Evolutionary conservation across 2,797 vertebrate species (phyloP).

Genomic region (Tokudaia muenninki): DNA sequence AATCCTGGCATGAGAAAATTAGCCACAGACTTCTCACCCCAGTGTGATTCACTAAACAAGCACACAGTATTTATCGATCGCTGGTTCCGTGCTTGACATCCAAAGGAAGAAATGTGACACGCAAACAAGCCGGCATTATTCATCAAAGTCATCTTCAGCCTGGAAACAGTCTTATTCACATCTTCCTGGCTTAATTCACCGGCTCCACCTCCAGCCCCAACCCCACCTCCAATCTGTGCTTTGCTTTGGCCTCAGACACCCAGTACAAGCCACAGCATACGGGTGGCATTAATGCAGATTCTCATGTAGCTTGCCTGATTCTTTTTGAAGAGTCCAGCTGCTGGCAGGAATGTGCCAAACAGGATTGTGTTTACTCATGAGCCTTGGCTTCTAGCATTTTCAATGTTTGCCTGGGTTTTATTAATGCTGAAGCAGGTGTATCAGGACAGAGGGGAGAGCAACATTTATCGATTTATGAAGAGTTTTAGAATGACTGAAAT

Average conservation of each 20-base stretch:
- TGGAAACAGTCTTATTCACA: conserved; percentile 30
- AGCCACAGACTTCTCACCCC: conserved; percentile 21
- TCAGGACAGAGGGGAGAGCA: not conserved
- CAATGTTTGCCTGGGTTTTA: conserved; percentile 32
- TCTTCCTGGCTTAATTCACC: conserved; percentile 64
- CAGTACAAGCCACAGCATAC: conserved; percentile 55
- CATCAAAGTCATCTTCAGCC: conserved; percentile 47
- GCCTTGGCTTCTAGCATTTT: conserved; percentile 1
- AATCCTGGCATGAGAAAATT: conserved; percentile 46
- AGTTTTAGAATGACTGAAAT: conserved; percentile 3
- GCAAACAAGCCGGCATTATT: conserved; percentile 22
- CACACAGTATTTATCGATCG: conserved; percentile 58
- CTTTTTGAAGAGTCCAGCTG: conserved; percentile 38
- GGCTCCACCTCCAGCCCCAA: not conserved
- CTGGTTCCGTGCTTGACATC: not conserved
- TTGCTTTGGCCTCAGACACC: conserved; percentile 58
- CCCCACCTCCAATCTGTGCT: not conserved
- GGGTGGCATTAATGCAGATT: conserved; percentile 13
- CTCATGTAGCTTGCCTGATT: conserved; percentile 28
- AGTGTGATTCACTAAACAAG: conserved; percentile 19
- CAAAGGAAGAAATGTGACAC: conserved; percentile 35
- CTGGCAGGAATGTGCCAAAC: conserved; percentile 21
- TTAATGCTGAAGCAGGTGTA: conserved; percentile 63
- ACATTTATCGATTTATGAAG: not conserved
- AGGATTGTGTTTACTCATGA: conserved; percentile 56